Base-by-base conservation (phyloP, 2,888 invertebrate species). In the Serripes groenlandicus region DNA sequence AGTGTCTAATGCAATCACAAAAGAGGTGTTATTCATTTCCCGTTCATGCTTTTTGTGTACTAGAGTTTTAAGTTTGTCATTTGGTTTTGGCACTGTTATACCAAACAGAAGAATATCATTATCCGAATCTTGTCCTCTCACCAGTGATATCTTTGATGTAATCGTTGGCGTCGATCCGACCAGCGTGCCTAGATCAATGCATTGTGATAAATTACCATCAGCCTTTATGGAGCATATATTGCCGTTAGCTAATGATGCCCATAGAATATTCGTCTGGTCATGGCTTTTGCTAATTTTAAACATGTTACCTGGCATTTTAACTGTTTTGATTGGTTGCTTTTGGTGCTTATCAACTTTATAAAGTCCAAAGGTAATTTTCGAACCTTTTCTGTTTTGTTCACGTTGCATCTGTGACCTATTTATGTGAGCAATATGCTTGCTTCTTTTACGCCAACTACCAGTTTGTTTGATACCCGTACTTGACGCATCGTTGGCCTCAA, bases 41-140 rank as follows among this genome's bases (percentile, higher is more conserved):
- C 11, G 3, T n/a, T 2, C 21, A 7, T n/a, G 1, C 21, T 23
- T 11, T 26, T 7, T 3, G 30, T 60, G 7, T 0, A 32, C 3
- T 11, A 52, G 49, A 1, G 7, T 5, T 15, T 3, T 32, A 0
- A 70, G 15, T 1, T 56, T 26, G 0, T 32, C 11, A 23, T 74
- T 52, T 23, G 11, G 35, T 0, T 49, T 30, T 9, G 5, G 18
- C n/a, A 74, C 52, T 9, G 52, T 64, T 0, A 85, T 58, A 34
- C 85, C 87, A 26, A 87, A 79, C n/a, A 89, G 35, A 11, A 89
- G 66, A 42, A 82, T 70, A 23, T 89, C 89, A 5, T 42, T 49
- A 3, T 71, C 72, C 7, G 34, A 56, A 15, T 78, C 83, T 1
- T 73, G 34, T 30, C 75, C 52, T 62, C 85, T 54, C 9, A 81